These are phyloP conservation scores for Porphyrio hochstetteri DNA, from an alignment of 2,113 vertebrate species.

Conservation along the genomic window DNA sequence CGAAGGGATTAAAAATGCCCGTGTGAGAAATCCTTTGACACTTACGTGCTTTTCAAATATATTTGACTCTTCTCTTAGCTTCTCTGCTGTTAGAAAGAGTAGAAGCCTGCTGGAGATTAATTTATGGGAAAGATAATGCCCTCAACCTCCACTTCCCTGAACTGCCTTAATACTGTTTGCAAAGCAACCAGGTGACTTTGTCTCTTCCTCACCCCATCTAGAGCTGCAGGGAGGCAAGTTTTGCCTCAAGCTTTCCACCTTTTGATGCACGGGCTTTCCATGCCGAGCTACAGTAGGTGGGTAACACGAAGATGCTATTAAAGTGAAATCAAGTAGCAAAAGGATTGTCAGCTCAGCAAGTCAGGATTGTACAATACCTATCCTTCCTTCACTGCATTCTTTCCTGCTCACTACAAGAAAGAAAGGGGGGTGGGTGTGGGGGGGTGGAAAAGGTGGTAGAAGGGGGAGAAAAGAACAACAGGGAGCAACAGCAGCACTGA, in stretches of 20 bases:
- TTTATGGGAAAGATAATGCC: constrained; percentile 61
- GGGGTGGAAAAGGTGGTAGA: rapidly evolving
- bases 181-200: neutral
- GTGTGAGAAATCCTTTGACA: constrained; percentile 62
- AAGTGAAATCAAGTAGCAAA: constrained; percentile 49
- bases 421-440: neutral
- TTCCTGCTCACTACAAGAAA: neutral
- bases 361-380: neutral
- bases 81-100: constrained; percentile 67
- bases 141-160: constrained; percentile 2
- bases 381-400: neutral
- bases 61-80: constrained; percentile 80
- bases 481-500: neutral
- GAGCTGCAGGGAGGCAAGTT: constrained; percentile 17
- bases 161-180: constrained; percentile 6
- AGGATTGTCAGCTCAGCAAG: constrained; percentile 29
- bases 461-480: neutral
- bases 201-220: neutral
- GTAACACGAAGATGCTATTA: constrained; percentile 53
- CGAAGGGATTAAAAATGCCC: constrained; percentile 33
- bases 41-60: constrained; percentile 80
- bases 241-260: constrained; percentile 45
- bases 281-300: neutral
- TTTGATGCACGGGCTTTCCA: neutral
- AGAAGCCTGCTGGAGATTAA: constrained; percentile 82